Evolutionary conservation across 2,888 invertebrate genomes (phyloP).

Genomic region (Nesidiocoris tenuis): DNA sequence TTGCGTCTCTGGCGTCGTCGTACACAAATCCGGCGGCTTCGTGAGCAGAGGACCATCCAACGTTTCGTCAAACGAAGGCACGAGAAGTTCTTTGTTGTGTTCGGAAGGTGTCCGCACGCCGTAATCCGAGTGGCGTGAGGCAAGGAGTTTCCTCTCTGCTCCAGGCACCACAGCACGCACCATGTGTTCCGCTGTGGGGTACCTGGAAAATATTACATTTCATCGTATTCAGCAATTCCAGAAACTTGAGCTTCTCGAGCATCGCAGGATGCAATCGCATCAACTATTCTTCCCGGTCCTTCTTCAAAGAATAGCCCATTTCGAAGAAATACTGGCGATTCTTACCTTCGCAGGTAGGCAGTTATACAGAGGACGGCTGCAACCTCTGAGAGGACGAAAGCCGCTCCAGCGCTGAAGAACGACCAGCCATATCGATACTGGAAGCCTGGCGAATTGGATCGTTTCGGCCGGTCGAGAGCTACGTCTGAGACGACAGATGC

Average conservation of each 20-base stretch:
- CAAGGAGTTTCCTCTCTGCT: constrained; percentile 57
- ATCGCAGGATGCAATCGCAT: no score
- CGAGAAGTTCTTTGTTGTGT: constrained; percentile 46
- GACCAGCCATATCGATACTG: constrained; percentile 64
- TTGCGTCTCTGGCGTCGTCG: constrained; percentile 49
- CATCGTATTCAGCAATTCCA: background rate
- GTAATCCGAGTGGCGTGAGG: constrained; percentile 58
- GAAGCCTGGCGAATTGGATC: constrained; percentile 54
- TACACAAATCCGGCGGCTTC: constrained; percentile 56
- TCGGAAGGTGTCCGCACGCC: constrained; percentile 55
- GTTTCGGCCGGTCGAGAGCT: constrained; percentile 56
- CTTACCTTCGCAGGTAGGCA: constrained; percentile 59
- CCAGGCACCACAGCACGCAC: constrained; percentile 63
- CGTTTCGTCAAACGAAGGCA: constrained; percentile 54
- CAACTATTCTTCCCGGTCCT: no score
- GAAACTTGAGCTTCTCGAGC: no score
- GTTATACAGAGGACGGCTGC: constrained; percentile 56
- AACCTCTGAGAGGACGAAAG: constrained; percentile 55
- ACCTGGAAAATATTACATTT: constrained; percentile 53
- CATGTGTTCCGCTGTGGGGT: constrained; percentile 64
- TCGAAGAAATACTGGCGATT: background rate
- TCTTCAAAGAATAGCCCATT: no score
- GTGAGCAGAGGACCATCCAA: constrained; percentile 54
- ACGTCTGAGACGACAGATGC: constrained; percentile 64
- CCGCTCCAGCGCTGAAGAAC: constrained; percentile 62